phyloP scores from a whole-genome alignment of 1,140 invertebrate species.

The Bombus impatiens region DNA sequence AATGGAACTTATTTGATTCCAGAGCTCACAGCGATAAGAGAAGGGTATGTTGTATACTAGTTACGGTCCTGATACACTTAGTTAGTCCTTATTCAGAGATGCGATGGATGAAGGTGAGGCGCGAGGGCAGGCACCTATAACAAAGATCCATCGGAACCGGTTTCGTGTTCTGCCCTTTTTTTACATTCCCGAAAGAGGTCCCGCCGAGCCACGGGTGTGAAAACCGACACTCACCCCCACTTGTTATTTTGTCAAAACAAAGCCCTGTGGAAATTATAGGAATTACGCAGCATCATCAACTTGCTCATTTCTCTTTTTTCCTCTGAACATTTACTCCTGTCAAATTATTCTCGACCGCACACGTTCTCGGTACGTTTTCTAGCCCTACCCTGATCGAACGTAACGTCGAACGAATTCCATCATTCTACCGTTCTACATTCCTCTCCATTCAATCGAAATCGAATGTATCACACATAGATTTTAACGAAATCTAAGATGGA shows the following conservation, averaged over 20 bases:
- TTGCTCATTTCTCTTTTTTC: not conserved
- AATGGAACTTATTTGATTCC: not conserved
- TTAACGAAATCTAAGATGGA: not conserved
- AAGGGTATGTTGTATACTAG: constrained; percentile 7
- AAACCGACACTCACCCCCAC: constrained; percentile 82
- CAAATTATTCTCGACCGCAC: constrained; percentile 73
- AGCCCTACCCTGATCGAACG: constrained; percentile 70
- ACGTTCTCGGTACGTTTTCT: constrained; percentile 69
- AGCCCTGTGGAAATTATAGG: constrained; percentile 78
- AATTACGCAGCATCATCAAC: constrained; percentile 65
- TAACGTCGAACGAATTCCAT: not conserved
- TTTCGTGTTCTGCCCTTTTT: constrained; percentile 76
- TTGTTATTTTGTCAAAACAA: constrained; percentile 82
- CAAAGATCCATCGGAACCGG: constrained; percentile 82
- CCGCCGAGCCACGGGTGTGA: constrained; percentile 80
- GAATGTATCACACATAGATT: not conserved
- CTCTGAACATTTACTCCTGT: constrained; percentile 46
- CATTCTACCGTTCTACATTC: not conserved
- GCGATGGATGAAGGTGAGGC: not conserved
- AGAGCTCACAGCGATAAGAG: not conserved
- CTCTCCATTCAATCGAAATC: not conserved
- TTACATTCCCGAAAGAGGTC: constrained; percentile 77
- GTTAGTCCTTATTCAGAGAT: constrained; percentile 58
- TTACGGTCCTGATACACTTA: constrained; percentile 56
- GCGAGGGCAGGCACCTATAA: constrained; percentile 57